Evolutionary conservation across 2,888 invertebrate species (phyloP).

Genomic region (Mesorhabditis spiculigera): DNA sequence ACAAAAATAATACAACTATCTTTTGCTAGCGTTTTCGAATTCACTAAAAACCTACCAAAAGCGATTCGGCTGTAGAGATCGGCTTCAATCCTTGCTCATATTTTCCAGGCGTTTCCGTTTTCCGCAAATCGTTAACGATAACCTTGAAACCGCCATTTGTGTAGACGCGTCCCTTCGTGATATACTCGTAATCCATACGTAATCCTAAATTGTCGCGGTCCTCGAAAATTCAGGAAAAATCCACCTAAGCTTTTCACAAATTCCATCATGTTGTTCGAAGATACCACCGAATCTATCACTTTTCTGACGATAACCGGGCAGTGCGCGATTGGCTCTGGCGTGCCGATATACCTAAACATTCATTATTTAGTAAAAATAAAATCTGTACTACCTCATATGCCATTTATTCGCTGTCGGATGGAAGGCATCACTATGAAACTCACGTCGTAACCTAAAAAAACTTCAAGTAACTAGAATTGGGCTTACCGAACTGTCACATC

Average conservation of each 20-base stretch:
- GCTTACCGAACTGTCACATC: conserved; percentile 35
- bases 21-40: too few relatives aligned
- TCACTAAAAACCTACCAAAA: neutral
- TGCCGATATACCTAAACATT: conserved; percentile 9
- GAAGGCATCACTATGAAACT: conserved; percentile 27
- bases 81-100: conserved; percentile 26
- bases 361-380: conserved; percentile 11
- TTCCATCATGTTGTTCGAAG: conserved; percentile 39
- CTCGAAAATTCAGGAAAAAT: conserved; percentile 1
- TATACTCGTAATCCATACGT: conserved; percentile 43
- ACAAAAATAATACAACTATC: too few relatives aligned
- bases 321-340: conserved; percentile 37
- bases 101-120: conserved; percentile 23
- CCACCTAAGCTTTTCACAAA: conserved; percentile 37
- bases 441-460: conserved; percentile 28
- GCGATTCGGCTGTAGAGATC: conserved; percentile 22
- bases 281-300: conserved; percentile 33
- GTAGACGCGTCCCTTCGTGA: conserved; percentile 35
- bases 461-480: neutral
- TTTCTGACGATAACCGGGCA: conserved; percentile 41
- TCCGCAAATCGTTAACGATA: conserved; percentile 18
- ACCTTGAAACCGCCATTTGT: conserved; percentile 37
- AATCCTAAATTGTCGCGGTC: conserved; percentile 21
- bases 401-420: conserved; percentile 24
- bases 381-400: conserved; percentile 35